Percentiles rank a stretch among this genome's conserved stretches.
Evolutionary conservation across 2,888 invertebrate species (phyloP).

Genomic region (Drosophila monieri): DNA sequence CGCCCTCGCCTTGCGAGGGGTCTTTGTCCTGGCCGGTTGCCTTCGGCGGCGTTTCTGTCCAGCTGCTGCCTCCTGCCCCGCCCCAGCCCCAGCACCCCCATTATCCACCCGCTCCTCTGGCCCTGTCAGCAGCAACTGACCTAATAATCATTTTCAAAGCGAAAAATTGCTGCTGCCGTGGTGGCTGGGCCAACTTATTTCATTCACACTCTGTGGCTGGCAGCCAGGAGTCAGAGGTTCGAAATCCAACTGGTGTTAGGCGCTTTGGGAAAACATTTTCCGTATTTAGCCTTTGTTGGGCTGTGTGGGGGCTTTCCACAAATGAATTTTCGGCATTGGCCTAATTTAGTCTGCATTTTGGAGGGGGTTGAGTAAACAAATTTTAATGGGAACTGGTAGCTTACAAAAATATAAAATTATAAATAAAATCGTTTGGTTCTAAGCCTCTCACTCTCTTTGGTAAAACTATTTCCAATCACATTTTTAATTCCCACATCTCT

Average conservation of each 20-base stretch:
- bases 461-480: background rate
- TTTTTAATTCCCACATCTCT: background rate
- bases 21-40: conserved; percentile 39
- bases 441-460: no score
- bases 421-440: background rate
- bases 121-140: conserved; percentile 60
- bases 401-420: background rate
- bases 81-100: background rate
- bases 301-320: background rate
- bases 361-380: conserved; percentile 13
- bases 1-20: conserved; percentile 13
- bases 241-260: conserved; percentile 27
- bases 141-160: conserved; percentile 72
- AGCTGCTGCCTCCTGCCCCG: conserved; percentile 5
- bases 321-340: conserved; percentile 6
- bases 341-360: conserved; percentile 23
- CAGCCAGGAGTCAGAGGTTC: background rate
- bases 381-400: conserved; percentile 19
- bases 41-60: conserved; percentile 31
- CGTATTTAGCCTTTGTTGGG: conserved; percentile 30
- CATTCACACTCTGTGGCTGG: conserved; percentile 35
- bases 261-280: conserved; percentile 52
- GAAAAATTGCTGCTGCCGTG: conserved; percentile 42
- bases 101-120: conserved; percentile 12
- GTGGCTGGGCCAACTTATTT: conserved; percentile 33